Base-by-base conservation (phyloP, 92 coral and sea anemone genomes). In the Diadumene lineata region DNA sequence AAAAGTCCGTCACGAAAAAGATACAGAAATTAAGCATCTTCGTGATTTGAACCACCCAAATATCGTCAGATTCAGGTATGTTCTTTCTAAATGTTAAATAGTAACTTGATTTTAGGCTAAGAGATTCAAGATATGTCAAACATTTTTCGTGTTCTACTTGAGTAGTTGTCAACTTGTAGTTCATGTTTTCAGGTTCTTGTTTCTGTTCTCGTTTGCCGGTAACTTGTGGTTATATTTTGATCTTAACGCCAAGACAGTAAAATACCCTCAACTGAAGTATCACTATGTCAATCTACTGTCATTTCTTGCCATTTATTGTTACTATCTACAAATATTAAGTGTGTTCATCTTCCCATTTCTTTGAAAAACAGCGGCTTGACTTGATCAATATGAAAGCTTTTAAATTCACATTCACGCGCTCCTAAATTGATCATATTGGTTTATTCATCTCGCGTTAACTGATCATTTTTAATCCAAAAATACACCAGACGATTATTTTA, bases 21-120 rank as follows among this genome's bases (percentile, higher is more conserved):
- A 91, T 81, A 91, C 97, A 11, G 97, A 91, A 16, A 91, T 91
- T 33, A 89, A 81, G 50, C 93, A 88, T 60, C 68, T 91, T 27
- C 81, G 88, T 34, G 81, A 85, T 74, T 64, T 91, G 21, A 74
- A 91, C 55, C 97, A 91, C 34, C 97, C 89, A 28, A 91, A 91
- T 72, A 84, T 91, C 50, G 87, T 91, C 56, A 87, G 90, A 18
- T 91, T 91, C 84, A 91, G 88, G 97, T 91, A 60, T 26, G 80
- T 48, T 1, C 26, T 66, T 68, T 15, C 11, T 29, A 28, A 11
- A 27, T 11, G 29, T 8, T 19, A 15, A 62, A 28, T 23, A 25
- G 18, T 9, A 27, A 57, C 3, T 51, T 21, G 11, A 32, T 31
- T 57, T 22, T 19, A 1, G 7, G 11, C 6, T 62, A 28, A 22